Percentiles rank a stretch among this genome's conserved stretches.
phyloP scores from a whole-genome alignment of 2,888 invertebrate genomes.

The Bombylius major region DNA sequence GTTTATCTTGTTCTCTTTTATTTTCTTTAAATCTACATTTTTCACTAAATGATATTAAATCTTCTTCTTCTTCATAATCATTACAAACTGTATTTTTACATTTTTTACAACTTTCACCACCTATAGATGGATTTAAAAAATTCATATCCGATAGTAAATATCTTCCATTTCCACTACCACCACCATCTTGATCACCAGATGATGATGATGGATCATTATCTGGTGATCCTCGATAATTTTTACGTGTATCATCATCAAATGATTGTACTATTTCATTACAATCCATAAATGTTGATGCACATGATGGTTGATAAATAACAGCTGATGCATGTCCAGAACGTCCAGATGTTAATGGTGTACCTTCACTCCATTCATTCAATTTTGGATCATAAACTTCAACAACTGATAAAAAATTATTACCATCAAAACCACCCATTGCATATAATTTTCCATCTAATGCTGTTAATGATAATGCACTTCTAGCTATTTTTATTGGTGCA shows the following conservation, averaged over 20 bases:
- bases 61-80: no score
- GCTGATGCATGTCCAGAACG: constrained; percentile 88
- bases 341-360: constrained; percentile 66
- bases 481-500: constrained; percentile 60
- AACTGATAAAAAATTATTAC: constrained; percentile 66
- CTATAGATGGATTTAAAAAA: no score
- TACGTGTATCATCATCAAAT: constrained; percentile 2
- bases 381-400: constrained; percentile 82
- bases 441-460: constrained; percentile 77
- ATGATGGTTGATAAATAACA: constrained; percentile 67
- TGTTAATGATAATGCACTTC: constrained; percentile 80
- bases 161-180: background rate
- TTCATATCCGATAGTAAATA: no score
- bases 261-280: constrained; percentile 21
- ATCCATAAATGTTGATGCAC: constrained; percentile 34
- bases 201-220: no score
- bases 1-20: no score
- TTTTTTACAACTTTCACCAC: background rate
- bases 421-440: constrained; percentile 88
- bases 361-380: constrained; percentile 61
- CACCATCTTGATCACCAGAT: no score
- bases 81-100: background rate
- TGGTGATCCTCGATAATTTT: background rate
- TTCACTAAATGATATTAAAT: no score
- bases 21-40: no score